These are phyloP conservation scores for Malacosoma neustria DNA, from an alignment of 2,888 invertebrate species.

Conservation along the genomic window DNA sequence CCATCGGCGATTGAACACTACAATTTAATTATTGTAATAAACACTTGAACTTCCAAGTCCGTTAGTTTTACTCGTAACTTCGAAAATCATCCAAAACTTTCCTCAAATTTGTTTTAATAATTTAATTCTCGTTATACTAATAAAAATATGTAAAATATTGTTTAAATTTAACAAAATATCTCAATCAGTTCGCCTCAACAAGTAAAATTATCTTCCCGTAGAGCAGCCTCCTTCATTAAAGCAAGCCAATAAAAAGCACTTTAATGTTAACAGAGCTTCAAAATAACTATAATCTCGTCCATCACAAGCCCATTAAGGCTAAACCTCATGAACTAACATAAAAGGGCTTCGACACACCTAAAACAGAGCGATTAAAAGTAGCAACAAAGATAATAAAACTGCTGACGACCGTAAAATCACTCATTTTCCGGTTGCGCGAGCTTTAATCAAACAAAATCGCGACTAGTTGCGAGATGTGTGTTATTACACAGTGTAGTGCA, in stretches of 20 bases:
- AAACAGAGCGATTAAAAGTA: neutral
- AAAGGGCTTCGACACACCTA: slow-evolving; percentile 4
- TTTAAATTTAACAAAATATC: neutral
- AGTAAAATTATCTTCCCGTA: neutral
- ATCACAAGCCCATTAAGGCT: neutral
- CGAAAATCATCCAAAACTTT: no score
- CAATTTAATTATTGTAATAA: no score
- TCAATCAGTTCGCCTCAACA: neutral
- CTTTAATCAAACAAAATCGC: slow-evolving; percentile 19
- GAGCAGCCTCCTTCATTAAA: neutral
- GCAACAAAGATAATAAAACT: neutral
- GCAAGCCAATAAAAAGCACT: neutral
- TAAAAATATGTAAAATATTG: no score
- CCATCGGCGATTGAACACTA: no score
- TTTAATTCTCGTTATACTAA: no score
- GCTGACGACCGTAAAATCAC: neutral
- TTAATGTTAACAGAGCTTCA: neutral
- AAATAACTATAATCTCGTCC: neutral
- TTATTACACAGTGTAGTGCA: neutral
- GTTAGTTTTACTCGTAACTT: no score
- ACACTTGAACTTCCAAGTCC: no score
- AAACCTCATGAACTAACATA: neutral
- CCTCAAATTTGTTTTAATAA: no score
- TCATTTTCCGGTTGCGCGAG: slow-evolving; percentile 19
- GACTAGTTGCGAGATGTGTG: neutral